These are phyloP conservation scores for Ailurus styani DNA, from an alignment of 2,113 vertebrate genomes.

Conservation along the genomic window DNA sequence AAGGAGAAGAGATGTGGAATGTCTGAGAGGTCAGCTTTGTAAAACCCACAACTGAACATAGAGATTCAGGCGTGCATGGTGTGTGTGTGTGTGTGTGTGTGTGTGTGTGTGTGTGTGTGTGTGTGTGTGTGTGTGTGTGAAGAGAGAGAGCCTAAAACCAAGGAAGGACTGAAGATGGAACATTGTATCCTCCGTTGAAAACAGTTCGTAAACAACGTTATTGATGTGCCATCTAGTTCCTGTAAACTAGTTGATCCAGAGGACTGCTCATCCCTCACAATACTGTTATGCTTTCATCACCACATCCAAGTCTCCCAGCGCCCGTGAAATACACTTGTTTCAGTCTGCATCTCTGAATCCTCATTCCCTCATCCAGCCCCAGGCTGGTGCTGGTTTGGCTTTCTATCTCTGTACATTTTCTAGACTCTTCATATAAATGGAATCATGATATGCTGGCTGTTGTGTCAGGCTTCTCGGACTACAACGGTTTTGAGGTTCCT, in stretches of 20 bases:
- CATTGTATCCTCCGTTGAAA: background rate
- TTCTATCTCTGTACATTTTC: background rate
- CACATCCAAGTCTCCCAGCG: no score
- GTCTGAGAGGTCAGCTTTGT: background rate
- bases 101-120: background rate
- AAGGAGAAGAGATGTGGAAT: background rate
- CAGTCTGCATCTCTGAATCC: background rate
- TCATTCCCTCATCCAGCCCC: background rate
- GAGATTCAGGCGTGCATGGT: no score
- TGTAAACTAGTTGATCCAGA: no score
- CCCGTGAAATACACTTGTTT: no score
- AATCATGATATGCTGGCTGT: background rate
- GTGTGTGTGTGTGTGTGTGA: background rate
- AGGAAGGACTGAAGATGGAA: background rate
- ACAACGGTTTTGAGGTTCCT: background rate
- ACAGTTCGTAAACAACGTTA: background rate
- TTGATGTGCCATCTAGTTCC: background rate
- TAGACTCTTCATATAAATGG: background rate
- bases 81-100: background rate
- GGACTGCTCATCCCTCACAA: background rate
- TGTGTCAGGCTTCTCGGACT: background rate
- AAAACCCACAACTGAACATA: background rate
- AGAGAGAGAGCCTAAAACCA: background rate
- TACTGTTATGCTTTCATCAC: no score
- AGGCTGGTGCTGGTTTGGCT: background rate